Evolutionary conservation across 2,797 vertebrate genomes (phyloP), one percentile per base, ranked within the genome.

Genomic region (Aplochiton taeniatus): DNA sequence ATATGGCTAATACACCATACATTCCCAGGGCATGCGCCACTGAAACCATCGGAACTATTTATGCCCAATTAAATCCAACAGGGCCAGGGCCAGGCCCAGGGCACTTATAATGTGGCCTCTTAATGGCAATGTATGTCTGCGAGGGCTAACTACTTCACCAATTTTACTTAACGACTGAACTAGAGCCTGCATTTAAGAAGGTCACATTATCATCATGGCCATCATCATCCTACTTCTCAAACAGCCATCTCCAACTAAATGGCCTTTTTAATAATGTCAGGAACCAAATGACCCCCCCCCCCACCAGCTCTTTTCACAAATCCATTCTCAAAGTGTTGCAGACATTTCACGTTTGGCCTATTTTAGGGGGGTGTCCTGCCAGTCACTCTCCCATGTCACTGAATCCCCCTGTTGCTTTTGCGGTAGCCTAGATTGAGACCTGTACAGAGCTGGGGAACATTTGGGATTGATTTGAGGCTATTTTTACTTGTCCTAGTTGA

Each of bases 401-500:
- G 68, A 77, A 81, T 84, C 81, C 87, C 89, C 90, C 68, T 31
- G 76, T 80, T 88, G 90, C 88, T 52, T 81, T 84, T 2, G 68
- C n/a, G 46, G 66, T 88, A 91, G 87, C 87, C 88, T 86, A 89
- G 90, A 93, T 91, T 69, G 80, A 91, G 86, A 89, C 78, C 81
- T 83, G 83, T 66, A 68, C 75, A 81, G 77, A 81, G 82, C 79
- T 71, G 41, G 51, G 75, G 82, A 89, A 82, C 87, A 88, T 90
- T 87, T 73, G 80, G 84, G 89, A 91, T 91, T 92, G 92, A 91
- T 92, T 88, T 83, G 80, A 69, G 78, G 77, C 90, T 93, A 93
- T 93, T 93, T 93, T 92, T 93, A 90, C 77, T 50, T 61, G 90
- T 86, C 91, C 92, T 91, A 93, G 87, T 93, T 93, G 82, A 90